Base-by-base conservation (phyloP, 2,888 invertebrate genomes). In the Yponomeuta evonymella region DNA sequence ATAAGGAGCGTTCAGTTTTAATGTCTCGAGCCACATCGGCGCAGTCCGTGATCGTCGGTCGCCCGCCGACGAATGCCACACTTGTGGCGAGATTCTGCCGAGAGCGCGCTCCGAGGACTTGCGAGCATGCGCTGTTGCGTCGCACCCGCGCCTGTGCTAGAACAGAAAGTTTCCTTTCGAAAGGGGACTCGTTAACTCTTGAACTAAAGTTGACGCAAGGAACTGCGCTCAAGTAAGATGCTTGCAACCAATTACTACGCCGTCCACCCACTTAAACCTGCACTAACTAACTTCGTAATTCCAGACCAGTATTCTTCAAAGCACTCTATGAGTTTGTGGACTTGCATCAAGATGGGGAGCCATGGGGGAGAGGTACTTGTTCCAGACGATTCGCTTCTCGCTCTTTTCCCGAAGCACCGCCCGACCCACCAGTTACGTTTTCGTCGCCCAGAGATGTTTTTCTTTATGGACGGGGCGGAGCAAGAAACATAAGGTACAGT, bases 301-400 rank as follows among this genome's bases (percentile, higher is more conserved):
- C 63, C 83, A 97, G 97, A 78, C 96, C 97, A 0, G 94, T 97
- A 68, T 95, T 95, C 78, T 97, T 97, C 83, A 96, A 96, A 82
- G 95, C 97, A 0, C 93, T 96, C 43, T 97, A 97, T 87, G 97
- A 97, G 85, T 97, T 97, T 81, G 97, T 97, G 65, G 97, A 97
- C 83, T 91, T 97, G 10, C 96, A 97, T 78, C 95, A 97, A 87
- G 97, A 97, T 76, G 97, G 97, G 0, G 95, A 96, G 76, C 94
- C 96, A 0, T 95, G 95, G 88, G 96, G 95, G 6, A 93, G 93
- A 51, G 96, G 96, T 0, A 92, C 93, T 0, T 97, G 97, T 81
- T 96, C 96, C 36, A 94, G 97, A 70, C 94, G 95, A 76, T 97
- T 97, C 83, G 93, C 95, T 69, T 95, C 95, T 74, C 92, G 94